Percentiles rank a stretch among this genome's conserved stretches.
phyloP scores from a whole-genome alignment of 2,797 vertebrate species.

The Morelia viridis region DNA sequence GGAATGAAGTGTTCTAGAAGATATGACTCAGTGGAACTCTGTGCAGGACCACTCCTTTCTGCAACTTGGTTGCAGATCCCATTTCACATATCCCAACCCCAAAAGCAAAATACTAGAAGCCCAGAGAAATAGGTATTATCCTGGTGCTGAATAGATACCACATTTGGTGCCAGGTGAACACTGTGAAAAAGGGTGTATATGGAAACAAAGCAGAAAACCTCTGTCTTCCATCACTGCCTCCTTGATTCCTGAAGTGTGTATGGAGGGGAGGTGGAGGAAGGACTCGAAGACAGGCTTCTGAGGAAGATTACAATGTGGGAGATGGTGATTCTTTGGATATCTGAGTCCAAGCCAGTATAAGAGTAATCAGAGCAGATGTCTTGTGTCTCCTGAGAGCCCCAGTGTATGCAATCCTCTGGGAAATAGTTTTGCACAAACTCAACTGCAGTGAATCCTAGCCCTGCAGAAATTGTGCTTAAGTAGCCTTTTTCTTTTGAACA shows the following conservation, averaged over 20 bases:
- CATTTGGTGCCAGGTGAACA: neutral
- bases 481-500: neutral
- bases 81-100: neutral
- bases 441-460: neutral
- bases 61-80: neutral
- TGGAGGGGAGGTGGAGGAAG: neutral
- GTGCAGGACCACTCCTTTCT: too few species aligned
- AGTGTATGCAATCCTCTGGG: neutral
- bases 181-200: neutral
- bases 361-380: neutral
- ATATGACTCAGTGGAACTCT: neutral
- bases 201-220: too few species aligned
- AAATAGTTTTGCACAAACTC: neutral
- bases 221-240: neutral
- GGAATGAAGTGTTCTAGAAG: neutral
- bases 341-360: neutral
- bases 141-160: neutral
- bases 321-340: neutral
- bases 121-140: neutral
- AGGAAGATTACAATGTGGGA: neutral
- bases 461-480: neutral
- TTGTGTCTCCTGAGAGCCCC: neutral
- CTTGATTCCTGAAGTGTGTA: neutral
- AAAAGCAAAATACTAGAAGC: neutral
- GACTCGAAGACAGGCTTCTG: neutral